Base-by-base conservation (phyloP, 2,888 invertebrate species). In the Schizotus pectinicornis region DNA sequence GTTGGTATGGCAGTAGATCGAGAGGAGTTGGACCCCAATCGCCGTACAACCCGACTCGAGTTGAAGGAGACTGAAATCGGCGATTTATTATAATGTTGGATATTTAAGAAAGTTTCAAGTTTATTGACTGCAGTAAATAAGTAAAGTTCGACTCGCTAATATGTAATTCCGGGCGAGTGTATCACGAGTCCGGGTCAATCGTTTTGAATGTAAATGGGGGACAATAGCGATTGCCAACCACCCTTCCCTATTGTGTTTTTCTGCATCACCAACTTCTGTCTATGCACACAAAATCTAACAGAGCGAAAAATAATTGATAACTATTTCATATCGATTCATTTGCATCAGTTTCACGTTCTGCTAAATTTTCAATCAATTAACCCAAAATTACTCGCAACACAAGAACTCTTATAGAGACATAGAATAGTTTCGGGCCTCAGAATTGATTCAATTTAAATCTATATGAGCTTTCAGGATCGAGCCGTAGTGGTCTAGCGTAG, bases 171-270 rank as follows among this genome's bases (percentile, higher is more conserved):
- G 42, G 12, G 12, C 36, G 43, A 45, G 56, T 60, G 56, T 60
- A 60, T 60, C 59, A 56, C 11, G 52, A 63, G 67, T 64, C 63
- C 69, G 68, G 74, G 73, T 74, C 74, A 74, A 67, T 74, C 73
- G 71, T 71, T 75, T 65, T 69, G 69, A 73, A 75, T 75, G 68
- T 72, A 73, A 74, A 74, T 75, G 72, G 74, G 22, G 22, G 67
- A 73, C 75, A 74, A 73, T 70, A 67, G 70, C 71, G 70, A 74
- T 74, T 72, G 69, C 71, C 70, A 67, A 72, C 72, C 72, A 73
- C 74, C 73, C 75, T 74, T 73, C 68, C 71, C 67, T 61, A 73
- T 75, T 75, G 74, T 75, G 65, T 73, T 74, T 70, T 76, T 76
- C 74, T 70, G 73, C 75, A 67, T 67, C 69, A 70, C 62, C 69